These are phyloP conservation scores for Verasper variegatus DNA, from an alignment of 2,113 vertebrate species.

Conservation along the genomic window DNA sequence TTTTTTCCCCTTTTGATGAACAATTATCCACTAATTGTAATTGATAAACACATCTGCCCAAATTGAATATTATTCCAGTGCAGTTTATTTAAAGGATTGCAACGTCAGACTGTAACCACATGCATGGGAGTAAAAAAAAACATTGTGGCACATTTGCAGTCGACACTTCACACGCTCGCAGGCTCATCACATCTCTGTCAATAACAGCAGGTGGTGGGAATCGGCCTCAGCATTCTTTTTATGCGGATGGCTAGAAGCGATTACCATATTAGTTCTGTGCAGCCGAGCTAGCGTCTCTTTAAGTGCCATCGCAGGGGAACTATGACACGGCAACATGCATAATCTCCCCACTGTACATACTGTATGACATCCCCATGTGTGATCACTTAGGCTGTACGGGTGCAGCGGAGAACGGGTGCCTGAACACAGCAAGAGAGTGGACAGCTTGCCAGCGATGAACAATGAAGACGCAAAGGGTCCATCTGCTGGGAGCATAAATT, in stretches of 20 bases:
- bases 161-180: constrained; percentile 28
- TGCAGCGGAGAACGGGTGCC: background rate
- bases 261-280: constrained; percentile 17
- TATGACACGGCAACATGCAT: constrained; percentile 32
- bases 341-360: constrained; percentile 26
- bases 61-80: constrained; percentile 30
- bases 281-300: constrained; percentile 10
- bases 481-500: constrained; percentile 54
- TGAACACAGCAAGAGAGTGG: background rate
- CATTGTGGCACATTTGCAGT: constrained; percentile 31
- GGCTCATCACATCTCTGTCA: constrained; percentile 43
- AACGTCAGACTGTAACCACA: constrained; percentile 13
- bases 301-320: constrained; percentile 17
- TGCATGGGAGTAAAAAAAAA: constrained; percentile 21
- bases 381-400: constrained; percentile 5
- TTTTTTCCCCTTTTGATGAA: constrained; percentile 2
- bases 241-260: constrained; percentile 31
- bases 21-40: constrained; percentile 38
- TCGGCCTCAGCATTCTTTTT: constrained; percentile 14
- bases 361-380: constrained; percentile 6
- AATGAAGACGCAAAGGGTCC: constrained; percentile 49
- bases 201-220: constrained; percentile 40
- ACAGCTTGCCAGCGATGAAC: constrained; percentile 38
- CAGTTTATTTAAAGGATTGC: constrained; percentile 12
- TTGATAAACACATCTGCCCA: constrained; percentile 35